Conservation (phyloP, 2,888 invertebrate species). For the Volucella inflata region DNA sequence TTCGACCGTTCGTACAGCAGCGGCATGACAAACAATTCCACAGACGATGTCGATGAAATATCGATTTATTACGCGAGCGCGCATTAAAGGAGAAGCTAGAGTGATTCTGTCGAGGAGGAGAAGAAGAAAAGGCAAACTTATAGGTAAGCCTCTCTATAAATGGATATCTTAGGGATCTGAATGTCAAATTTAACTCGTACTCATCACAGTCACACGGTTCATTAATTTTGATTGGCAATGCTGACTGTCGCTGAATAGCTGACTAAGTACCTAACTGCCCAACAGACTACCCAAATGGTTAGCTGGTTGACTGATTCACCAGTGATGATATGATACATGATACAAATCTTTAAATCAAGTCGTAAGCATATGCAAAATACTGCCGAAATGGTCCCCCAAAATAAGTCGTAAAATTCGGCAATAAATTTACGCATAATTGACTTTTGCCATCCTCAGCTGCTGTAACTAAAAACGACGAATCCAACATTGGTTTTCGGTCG, state of each 20-base stretch:
- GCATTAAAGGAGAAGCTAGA: too few species aligned
- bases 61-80: constrained; percentile 44
- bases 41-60: constrained; percentile 32
- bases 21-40: constrained; percentile 18
- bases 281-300: too few species aligned
- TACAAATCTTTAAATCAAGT: constrained; percentile 48
- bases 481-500: too few species aligned
- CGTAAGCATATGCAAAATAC: constrained; percentile 57
- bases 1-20: not conserved
- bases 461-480: not conserved
- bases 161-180: constrained; percentile 39
- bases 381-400: constrained; percentile 37
- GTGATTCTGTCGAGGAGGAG: not conserved
- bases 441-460: constrained; percentile 38
- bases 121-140: constrained; percentile 9
- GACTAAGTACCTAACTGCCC: too few species aligned
- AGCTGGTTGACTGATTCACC: too few species aligned
- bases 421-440: constrained; percentile 63
- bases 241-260: constrained; percentile 6
- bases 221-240: constrained; percentile 65
- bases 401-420: constrained; percentile 48
- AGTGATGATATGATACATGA: constrained; percentile 6
- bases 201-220: constrained; percentile 61
- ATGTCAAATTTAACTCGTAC: constrained; percentile 49
- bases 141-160: not conserved